phyloP scores from a whole-genome alignment of 2,797 vertebrate species.

The Hemitrygon akajei region DNA sequence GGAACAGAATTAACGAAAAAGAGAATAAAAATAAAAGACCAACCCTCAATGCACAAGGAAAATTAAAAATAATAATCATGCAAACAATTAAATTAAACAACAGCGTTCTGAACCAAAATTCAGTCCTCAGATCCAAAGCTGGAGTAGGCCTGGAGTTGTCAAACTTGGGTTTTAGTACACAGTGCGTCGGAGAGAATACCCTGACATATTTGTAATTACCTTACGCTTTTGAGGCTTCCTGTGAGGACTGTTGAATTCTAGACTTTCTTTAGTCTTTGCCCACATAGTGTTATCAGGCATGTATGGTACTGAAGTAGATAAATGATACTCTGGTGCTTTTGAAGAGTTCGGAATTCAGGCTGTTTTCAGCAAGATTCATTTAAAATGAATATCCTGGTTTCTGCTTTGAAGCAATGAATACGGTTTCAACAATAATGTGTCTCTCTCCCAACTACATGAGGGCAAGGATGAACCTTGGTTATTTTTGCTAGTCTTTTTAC shows the following conservation, averaged over 20 bases:
- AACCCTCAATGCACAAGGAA: too few species aligned
- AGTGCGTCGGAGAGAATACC: background rate
- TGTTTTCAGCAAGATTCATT: background rate
- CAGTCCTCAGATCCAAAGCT: too few species aligned
- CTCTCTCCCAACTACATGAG: background rate
- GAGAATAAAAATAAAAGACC: too few species aligned
- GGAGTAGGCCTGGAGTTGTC: background rate
- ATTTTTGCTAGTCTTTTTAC: background rate
- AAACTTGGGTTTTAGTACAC: background rate
- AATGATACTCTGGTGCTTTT: background rate
- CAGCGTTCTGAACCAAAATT: too few species aligned
- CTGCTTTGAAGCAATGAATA: too few species aligned
- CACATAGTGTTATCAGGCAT: too few species aligned
- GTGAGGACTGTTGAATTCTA: background rate
- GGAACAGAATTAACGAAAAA: too few species aligned
- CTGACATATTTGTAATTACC: too few species aligned
- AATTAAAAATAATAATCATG: too few species aligned
- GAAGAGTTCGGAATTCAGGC: background rate
- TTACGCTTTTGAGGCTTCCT: background rate
- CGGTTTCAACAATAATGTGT: background rate
- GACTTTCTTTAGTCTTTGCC: too few species aligned
- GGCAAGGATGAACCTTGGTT: background rate
- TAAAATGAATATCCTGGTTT: background rate
- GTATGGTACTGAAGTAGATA: background rate
- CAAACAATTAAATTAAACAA: too few species aligned